These are phyloP conservation scores for Uromys caudimaculatus DNA, from an alignment of 2,797 vertebrate species.

Conservation along the genomic window DNA sequence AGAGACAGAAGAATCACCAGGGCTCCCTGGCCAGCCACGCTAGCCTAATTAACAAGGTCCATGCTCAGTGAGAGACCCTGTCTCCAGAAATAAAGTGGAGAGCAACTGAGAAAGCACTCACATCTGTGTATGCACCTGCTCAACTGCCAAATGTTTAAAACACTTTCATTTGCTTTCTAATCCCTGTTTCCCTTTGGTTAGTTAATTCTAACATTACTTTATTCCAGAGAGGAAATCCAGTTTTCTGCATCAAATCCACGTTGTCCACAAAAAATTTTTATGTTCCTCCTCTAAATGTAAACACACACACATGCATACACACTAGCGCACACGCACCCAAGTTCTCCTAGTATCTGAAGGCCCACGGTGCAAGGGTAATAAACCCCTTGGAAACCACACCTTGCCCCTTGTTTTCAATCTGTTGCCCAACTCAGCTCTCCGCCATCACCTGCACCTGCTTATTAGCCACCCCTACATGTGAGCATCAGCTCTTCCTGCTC, in stretches of 20 bases:
- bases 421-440: not conserved
- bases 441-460: not conserved
- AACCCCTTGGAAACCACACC: not conserved
- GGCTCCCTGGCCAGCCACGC: too few relatives aligned
- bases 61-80: not conserved
- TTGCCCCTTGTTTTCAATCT: not conserved
- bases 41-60: not conserved
- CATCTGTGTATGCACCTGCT: too few relatives aligned
- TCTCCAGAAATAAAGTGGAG: not conserved
- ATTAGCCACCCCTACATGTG: conserved; percentile 16
- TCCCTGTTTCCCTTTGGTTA: not conserved
- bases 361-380: not conserved
- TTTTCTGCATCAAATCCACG: not conserved
- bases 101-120: not conserved
- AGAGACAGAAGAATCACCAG: not conserved
- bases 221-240: not conserved
- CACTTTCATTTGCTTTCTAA: not conserved
- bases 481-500: not conserved
- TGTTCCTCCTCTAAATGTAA: not conserved
- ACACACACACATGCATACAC: not conserved
- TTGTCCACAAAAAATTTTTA: not conserved
- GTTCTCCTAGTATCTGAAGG: not conserved
- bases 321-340: not conserved
- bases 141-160: not conserved
- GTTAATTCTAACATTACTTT: not conserved